phyloP scores from a whole-genome alignment of 2,113 vertebrate species.

The Onychostruthus taczanowskii region DNA sequence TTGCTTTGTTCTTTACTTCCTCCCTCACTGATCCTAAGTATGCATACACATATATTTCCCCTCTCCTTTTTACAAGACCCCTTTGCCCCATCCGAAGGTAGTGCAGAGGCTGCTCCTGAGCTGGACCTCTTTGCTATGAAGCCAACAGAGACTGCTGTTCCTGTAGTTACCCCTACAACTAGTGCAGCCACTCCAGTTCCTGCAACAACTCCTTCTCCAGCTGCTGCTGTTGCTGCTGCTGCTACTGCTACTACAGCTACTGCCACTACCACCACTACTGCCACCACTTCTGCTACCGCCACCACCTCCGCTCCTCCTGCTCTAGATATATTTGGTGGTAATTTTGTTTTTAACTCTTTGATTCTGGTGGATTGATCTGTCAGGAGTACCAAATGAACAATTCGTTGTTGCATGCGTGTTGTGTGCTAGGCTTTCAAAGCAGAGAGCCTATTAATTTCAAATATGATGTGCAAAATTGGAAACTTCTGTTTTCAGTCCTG shows the following conservation, averaged over 20 bases:
- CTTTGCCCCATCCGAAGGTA: constrained; percentile 97
- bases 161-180: constrained; percentile 86
- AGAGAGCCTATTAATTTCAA: constrained; percentile 21
- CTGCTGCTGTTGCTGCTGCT: constrained; percentile 73
- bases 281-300: constrained; percentile 71
- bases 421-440: constrained; percentile 40
- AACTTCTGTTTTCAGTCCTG: constrained; percentile 5
- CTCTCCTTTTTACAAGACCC: constrained; percentile 90
- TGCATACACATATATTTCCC: constrained; percentile 72
- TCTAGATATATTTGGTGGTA: constrained; percentile 99
- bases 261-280: constrained; percentile 59
- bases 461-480: background rate
- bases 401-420: constrained; percentile 50
- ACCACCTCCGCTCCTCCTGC: constrained; percentile 81
- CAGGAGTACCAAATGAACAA: background rate
- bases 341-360: constrained; percentile 76
- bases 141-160: constrained; percentile 85
- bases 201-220: constrained; percentile 84
- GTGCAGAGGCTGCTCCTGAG: constrained; percentile 89
- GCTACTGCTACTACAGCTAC: constrained; percentile 66
- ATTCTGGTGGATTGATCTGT: constrained; percentile 55
- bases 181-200: constrained; percentile 80
- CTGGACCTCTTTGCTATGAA: constrained; percentile 99
- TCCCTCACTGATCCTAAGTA: constrained; percentile 76
- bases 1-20: constrained; percentile 64